Evolutionary conservation across 2,888 invertebrate species (phyloP).

Genomic region (Oscheius sp.): DNA sequence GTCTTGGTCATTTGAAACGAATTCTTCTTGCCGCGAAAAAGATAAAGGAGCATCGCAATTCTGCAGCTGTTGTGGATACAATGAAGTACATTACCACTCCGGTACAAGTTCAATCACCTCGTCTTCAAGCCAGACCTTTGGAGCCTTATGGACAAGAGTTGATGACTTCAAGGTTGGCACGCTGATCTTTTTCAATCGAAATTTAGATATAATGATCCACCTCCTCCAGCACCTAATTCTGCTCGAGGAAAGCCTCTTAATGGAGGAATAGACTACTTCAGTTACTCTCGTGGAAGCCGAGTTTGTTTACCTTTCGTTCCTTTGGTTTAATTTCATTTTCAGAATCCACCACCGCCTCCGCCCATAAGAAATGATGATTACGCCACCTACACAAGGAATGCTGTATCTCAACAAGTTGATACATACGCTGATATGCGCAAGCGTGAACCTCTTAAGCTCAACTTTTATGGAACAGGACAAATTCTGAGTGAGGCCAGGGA

Average conservation of each 20-base stretch:
- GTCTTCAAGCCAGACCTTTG: slow-evolving; percentile 15
- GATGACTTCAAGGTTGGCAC: neutral
- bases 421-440: slow-evolving; percentile 4
- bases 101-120: slow-evolving; percentile 28
- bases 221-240: slow-evolving; percentile 45
- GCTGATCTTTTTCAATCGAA: neutral
- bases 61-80: neutral
- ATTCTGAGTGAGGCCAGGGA: slow-evolving; percentile 56
- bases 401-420: neutral
- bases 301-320: neutral
- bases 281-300: slow-evolving; percentile 33
- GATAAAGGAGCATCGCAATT: slow-evolving; percentile 73
- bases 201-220: slow-evolving; percentile 41
- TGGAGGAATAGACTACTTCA: slow-evolving; percentile 41
- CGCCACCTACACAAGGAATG: neutral
- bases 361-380: slow-evolving; percentile 22
- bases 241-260: slow-evolving; percentile 27
- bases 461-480: slow-evolving; percentile 42
- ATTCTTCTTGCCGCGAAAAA: slow-evolving; percentile 94
- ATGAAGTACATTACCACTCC: slow-evolving; percentile 21
- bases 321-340: neutral
- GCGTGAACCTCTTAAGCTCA: slow-evolving; percentile 39
- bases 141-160: slow-evolving; percentile 1
- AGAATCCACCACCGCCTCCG: slow-evolving; percentile 16
- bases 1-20: slow-evolving; percentile 93